Evolutionary conservation across 2,797 vertebrate genomes (phyloP), one percentile per base, ranked within the genome.

Genomic region (Eutrigla gurnardus): DNA sequence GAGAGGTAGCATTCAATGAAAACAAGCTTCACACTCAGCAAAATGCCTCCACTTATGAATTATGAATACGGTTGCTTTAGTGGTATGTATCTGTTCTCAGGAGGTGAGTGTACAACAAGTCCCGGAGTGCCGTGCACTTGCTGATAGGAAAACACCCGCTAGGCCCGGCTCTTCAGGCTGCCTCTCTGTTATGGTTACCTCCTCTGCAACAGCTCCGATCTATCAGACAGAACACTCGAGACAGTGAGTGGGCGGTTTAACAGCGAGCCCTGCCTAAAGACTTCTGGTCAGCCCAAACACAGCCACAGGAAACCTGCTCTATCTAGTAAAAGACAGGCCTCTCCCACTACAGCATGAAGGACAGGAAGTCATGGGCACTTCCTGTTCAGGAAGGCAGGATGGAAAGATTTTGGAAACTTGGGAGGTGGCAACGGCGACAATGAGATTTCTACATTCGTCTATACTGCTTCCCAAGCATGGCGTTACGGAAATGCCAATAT

Each of bases 131-230:
- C 71, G 53, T 72, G 75, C 84, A 85, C 84, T 88, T 89, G 79
- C 71, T 77, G 80, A 91, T 71, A 90, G 89, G 85, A 87, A 88
- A 87, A 84, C 74, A 83, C 65, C 69, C 66, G 71, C 76, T 18
- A 25, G 65, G 37, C 63, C 69, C 50, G 69, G 67, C 85, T 79
- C 78, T 74, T 76, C 80, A 76, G 78, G 36, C 62, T 65, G 66
- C 57, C 64, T 54, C 64, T 93, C 73, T 93, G 92, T 93, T 93
- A 91, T 92, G 91, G 90, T 89, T 89, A 94, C 90, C 84, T 86
- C 89, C 73, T 73, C 78, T 88, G 86, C 85, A 92, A 93, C 92
- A 93, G 78, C 46, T 67, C 65, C 35, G 69, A 75, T 88, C 81
- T 72, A 90, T 89, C 73, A 81, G 84, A 71, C 82, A 75, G 69